Evolutionary conservation across 2,113 vertebrate genomes (phyloP), one percentile per base, ranked within the genome.

Genomic region (Coptodon bakossiorum): DNA sequence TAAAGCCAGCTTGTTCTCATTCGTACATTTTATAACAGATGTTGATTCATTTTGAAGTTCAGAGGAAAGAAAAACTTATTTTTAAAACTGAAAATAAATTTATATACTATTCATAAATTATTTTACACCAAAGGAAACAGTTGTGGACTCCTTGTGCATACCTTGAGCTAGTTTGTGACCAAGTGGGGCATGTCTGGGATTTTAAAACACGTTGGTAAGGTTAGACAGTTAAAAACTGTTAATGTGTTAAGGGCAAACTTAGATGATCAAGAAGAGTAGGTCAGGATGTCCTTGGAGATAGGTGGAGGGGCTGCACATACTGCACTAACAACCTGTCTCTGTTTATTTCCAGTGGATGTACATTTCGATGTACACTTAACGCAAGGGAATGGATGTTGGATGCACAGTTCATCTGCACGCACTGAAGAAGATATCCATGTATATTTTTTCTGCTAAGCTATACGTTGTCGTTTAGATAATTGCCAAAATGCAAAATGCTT

Each of bases 301-400:
- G 9, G 8, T 48, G 4, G 5, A 45, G 68, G 68, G 38, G n/a
- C n/a, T 29, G 43, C 40, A 29, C 24, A 17, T n/a, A 63, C 6
- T 66, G 7, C 27, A 50, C n/a, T 82, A 7, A 76, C 24, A 63
- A 76, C 3, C 4, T 19, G 5, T 78, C 36, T 84, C 24, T 59
- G 40, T 86, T 82, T 91, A 7, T 61, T 90, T 92, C 22, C 59
- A 89, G 87, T 91, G 94, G 94, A 83, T 95, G 48, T 83, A 54
- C 13, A 4, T 95, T 50, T 91, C 90, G 5, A 94, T 95, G 94
- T 94, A 95, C 86, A 94, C 92, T 2, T 95, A 87, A 91, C 2
- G 7, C 22, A 45, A 76, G 5, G 24, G 68, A 36, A 24, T n/a
- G 31, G 83, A 57, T 2, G 13, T 45, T 14, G 12, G 38, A 57